Conservation (phyloP, 2,888 invertebrate species). For the Trissolcus brochymenae region DNA sequence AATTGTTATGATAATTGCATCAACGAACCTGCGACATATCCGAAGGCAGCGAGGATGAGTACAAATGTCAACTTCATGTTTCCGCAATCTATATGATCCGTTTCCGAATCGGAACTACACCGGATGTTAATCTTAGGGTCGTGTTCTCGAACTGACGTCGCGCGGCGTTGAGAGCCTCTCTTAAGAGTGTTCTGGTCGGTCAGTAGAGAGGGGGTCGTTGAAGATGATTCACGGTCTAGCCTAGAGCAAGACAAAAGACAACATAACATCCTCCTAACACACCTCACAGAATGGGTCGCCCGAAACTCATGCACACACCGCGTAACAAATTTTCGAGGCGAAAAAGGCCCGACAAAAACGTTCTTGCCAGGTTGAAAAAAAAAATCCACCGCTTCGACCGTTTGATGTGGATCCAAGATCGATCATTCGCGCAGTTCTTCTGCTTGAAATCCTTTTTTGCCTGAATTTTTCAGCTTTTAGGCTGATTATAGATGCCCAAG, state of each 20-base stretch:
- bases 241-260: constrained; percentile 59
- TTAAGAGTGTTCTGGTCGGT: constrained; percentile 74
- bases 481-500: too few species aligned
- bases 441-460: too few species aligned
- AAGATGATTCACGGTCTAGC: constrained; percentile 71
- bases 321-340: constrained; percentile 41
- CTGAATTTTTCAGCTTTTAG: too few species aligned
- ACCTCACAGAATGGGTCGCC: constrained; percentile 31
- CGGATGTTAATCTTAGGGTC: constrained; percentile 75
- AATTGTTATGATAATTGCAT: background rate
- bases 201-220: constrained; percentile 69
- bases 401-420: too few species aligned
- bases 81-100: constrained; percentile 67
- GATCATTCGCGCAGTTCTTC: too few species aligned
- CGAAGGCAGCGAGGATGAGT: constrained; percentile 78
- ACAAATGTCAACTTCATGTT: constrained; percentile 77
- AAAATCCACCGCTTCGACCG: constrained; percentile 10
- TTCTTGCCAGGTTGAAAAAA: constrained; percentile 7
- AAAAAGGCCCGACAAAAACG: constrained; percentile 35
- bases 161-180: constrained; percentile 72
- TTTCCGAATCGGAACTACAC: constrained; percentile 70
- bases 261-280: constrained; percentile 43
- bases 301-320: constrained; percentile 36
- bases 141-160: constrained; percentile 75
- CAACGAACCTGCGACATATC: constrained; percentile 79